These are phyloP conservation scores for Ptilonorhynchus violaceus DNA, from an alignment of 2,113 vertebrate genomes.

Conservation along the genomic window DNA sequence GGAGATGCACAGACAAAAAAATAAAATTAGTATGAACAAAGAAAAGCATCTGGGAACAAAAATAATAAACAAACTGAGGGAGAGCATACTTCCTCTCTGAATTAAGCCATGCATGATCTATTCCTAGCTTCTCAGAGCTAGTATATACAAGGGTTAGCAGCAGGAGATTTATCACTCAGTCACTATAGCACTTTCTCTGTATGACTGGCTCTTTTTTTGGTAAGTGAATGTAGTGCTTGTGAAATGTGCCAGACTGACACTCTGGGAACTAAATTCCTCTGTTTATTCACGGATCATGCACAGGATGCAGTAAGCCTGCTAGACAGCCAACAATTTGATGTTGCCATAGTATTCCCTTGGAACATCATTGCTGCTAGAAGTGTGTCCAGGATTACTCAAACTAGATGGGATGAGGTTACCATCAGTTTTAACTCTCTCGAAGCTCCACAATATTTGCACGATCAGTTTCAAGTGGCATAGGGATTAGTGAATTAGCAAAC, in stretches of 20 bases:
- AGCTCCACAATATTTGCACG: background rate
- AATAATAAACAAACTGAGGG: background rate
- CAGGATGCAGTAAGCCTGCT: conserved; percentile 38
- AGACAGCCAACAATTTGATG: conserved; percentile 53
- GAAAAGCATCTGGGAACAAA: background rate
- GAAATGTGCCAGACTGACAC: conserved; percentile 64
- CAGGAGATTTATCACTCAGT: background rate
- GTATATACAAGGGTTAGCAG: background rate
- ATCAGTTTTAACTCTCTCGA: background rate
- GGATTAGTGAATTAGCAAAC: background rate
- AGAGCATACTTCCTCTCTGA: background rate
- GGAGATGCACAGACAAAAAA: background rate
- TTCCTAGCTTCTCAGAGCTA: background rate
- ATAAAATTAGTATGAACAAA: background rate
- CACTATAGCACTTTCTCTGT: background rate
- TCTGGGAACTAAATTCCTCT: conserved; percentile 28
- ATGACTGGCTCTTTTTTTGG: background rate
- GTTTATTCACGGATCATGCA: conserved; percentile 55
- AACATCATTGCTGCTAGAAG: conserved; percentile 13
- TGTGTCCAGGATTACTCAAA: background rate
- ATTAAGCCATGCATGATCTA: background rate
- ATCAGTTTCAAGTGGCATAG: background rate
- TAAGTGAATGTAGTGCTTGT: conserved; percentile 14
- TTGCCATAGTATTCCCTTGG: conserved; percentile 46
- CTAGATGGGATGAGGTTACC: background rate